These are phyloP conservation scores for Tautogolabrus adspersus DNA, from an alignment of 2,113 vertebrate species.

Conservation along the genomic window DNA sequence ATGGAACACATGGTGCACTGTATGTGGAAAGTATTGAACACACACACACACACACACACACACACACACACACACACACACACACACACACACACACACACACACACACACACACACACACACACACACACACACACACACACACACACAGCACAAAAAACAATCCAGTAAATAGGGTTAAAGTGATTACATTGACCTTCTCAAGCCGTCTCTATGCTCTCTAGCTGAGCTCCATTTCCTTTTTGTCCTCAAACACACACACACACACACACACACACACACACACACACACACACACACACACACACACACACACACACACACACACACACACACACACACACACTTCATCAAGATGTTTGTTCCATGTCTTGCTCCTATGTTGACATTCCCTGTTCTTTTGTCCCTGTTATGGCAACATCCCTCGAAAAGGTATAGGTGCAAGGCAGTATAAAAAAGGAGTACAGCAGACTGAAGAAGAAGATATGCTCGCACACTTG, in stretches of 20 bases:
- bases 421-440: slow-evolving; percentile 1
- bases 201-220: slow-evolving; percentile 33
- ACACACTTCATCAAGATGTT: slow-evolving; percentile 24
- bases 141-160: slow-evolving; percentile 4
- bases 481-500: no score
- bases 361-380: slow-evolving; percentile 27
- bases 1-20: slow-evolving; percentile 28
- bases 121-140: neutral
- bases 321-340: slow-evolving; percentile 24
- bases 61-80: neutral
- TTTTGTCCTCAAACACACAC: slow-evolving; percentile 31
- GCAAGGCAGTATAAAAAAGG: no score
- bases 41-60: neutral
- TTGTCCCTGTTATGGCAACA: slow-evolving; percentile 56
- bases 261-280: slow-evolving; percentile 16
- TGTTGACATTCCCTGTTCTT: slow-evolving; percentile 60
- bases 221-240: slow-evolving; percentile 40
- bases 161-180: slow-evolving; percentile 40
- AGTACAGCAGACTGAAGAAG: no score
- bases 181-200: slow-evolving; percentile 50
- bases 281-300: slow-evolving; percentile 10
- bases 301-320: slow-evolving; percentile 5
- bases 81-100: neutral
- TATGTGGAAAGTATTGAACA: slow-evolving; percentile 11
- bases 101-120: neutral